A percentile compares a stretch with the other conserved stretches of the same genome.
phyloP scores from a whole-genome alignment of 2,888 invertebrate species.

The Xestoiulus laeticollis region DNA sequence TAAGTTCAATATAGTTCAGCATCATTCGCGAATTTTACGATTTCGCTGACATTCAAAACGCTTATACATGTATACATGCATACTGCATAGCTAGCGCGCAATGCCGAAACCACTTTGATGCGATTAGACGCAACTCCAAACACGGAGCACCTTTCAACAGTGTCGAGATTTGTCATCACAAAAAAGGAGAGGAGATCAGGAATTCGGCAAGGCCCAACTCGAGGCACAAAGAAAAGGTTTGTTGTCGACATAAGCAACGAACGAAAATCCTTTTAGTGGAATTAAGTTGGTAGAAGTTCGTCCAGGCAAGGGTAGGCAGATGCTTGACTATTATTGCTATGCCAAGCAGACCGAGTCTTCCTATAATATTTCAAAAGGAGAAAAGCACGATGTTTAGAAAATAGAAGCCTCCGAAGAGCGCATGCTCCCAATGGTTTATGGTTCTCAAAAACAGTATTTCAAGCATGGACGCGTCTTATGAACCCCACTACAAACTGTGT shows the following conservation, averaged over 20 bases:
- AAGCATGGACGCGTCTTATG: conserved; percentile 37
- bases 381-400: background rate
- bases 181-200: conserved; percentile 23
- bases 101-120: conserved; percentile 44
- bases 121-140: background rate
- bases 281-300: conserved; percentile 42
- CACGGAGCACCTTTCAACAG: conserved; percentile 14
- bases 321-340: conserved; percentile 1
- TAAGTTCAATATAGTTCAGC: background rate
- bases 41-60: too few relatives aligned
- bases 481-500: conserved; percentile 23
- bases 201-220: conserved; percentile 30
- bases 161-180: background rate
- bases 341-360: conserved; percentile 5
- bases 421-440: background rate
- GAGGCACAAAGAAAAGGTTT: background rate
- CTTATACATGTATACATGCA: too few relatives aligned
- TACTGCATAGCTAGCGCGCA: background rate
- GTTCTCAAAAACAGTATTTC: conserved; percentile 4
- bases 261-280: conserved; percentile 48
- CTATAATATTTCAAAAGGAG: conserved; percentile 28
- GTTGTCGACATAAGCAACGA: background rate
- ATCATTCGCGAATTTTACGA: background rate
- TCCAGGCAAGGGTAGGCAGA: conserved; percentile 42
- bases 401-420: background rate